These are phyloP conservation scores for Drosophila malerkotliana DNA, from an alignment of 1,140 invertebrate genomes.

Conservation along the genomic window DNA sequence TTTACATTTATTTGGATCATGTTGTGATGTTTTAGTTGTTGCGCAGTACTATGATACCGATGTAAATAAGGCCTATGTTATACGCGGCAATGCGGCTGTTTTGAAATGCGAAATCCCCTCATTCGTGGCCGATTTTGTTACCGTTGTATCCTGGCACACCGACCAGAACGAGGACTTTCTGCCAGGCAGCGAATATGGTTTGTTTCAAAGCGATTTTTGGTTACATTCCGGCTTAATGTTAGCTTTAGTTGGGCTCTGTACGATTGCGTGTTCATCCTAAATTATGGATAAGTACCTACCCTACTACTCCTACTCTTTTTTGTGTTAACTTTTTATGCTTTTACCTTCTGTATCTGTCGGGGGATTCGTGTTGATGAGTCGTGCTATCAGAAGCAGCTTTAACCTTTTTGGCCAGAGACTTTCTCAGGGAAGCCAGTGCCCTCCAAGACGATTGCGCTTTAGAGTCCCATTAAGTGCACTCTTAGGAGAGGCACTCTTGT, in stretches of 20 bases:
- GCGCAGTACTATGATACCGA: slow-evolving; percentile 95
- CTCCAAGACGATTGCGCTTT: slow-evolving; percentile 56
- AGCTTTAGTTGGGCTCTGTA: slow-evolving; percentile 27
- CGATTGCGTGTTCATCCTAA: slow-evolving; percentile 37
- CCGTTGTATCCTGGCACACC: slow-evolving; percentile 94
- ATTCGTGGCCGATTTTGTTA: slow-evolving; percentile 95
- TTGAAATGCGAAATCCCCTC: slow-evolving; percentile 96
- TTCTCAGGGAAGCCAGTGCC: slow-evolving; percentile 60
- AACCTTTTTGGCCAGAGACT: slow-evolving; percentile 47
- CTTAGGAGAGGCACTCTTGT: slow-evolving; percentile 30
- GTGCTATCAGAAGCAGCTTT: slow-evolving; percentile 67
- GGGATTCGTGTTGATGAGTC: slow-evolving; percentile 59
- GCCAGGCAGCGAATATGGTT: slow-evolving; percentile 88
- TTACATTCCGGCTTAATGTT: slow-evolving; percentile 38
- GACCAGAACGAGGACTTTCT: slow-evolving; percentile 89
- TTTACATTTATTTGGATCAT: slow-evolving; percentile 22
- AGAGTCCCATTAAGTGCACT: slow-evolving; percentile 56
- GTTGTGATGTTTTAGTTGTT: slow-evolving; percentile 88
- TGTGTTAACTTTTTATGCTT: slow-evolving; percentile 45
- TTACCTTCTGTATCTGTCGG: slow-evolving; percentile 38
- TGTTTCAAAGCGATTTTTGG: slow-evolving; percentile 52
- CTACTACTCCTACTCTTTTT: slow-evolving; percentile 40
- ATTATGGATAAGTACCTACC: slow-evolving; percentile 31
- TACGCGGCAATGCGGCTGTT: slow-evolving; percentile 96
- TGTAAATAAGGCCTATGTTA: slow-evolving; percentile 97